Evolutionary conservation across 2,113 vertebrate genomes (phyloP).

Genomic region (Zosterops borbonicus): DNA sequence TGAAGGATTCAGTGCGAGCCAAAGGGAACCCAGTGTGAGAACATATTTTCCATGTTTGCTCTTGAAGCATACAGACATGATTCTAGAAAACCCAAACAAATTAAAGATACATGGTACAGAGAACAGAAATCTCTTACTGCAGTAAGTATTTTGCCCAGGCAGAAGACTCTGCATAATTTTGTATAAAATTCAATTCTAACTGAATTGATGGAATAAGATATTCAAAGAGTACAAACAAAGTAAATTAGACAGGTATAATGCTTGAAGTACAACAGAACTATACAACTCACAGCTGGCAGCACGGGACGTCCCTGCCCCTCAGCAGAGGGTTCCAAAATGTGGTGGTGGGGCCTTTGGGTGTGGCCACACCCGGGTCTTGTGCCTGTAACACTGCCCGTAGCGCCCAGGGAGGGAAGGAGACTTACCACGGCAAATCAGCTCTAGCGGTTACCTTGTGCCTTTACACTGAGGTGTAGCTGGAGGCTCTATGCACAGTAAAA

Average conservation of each 20-base stretch:
- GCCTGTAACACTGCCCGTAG: background rate
- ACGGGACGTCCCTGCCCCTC: conserved; percentile 66
- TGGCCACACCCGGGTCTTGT: background rate
- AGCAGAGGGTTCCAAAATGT: conserved; percentile 15
- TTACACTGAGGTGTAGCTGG: conserved; percentile 16
- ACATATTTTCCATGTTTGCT: conserved; percentile 73
- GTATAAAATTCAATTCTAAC: conserved; percentile 89
- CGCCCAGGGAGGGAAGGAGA: background rate
- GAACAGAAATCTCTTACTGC: conserved; percentile 90
- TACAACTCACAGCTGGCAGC: conserved; percentile 83
- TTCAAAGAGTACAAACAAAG: conserved; percentile 76
- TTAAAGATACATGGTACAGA: conserved; percentile 80
- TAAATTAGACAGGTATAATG: conserved; percentile 70
- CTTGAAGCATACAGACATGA: conserved; percentile 72
- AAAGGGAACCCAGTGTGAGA: conserved; percentile 51
- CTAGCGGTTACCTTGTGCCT: conserved; percentile 16
- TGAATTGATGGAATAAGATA: conserved; percentile 84
- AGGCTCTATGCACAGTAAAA: background rate
- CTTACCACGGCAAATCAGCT: conserved; percentile 1
- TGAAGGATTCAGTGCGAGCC: conserved; percentile 73
- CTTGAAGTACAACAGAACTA: conserved; percentile 73
- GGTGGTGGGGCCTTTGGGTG: background rate
- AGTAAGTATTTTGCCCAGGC: conserved; percentile 80
- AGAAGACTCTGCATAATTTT: conserved; percentile 84
- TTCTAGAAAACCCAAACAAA: conserved; percentile 75